phyloP scores from a whole-genome alignment of 2,113 vertebrate species.

The Dromas ardeola region DNA sequence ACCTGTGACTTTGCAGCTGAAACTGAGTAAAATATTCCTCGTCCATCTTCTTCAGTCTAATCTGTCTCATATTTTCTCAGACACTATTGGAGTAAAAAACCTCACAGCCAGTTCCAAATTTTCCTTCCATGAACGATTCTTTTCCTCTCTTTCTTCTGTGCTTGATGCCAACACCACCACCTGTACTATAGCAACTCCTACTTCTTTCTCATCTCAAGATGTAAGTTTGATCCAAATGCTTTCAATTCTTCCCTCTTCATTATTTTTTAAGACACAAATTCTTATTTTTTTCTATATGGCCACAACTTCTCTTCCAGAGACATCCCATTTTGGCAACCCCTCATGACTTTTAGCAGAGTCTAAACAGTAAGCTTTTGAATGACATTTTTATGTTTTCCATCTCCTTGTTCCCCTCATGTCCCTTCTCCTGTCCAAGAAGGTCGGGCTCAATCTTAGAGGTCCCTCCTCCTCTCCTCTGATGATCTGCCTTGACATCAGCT shows the following conservation, averaged over 20 bases:
- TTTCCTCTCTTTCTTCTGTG: background rate
- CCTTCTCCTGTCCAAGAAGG: background rate
- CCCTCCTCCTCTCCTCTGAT: background rate
- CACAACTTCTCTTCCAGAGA: background rate
- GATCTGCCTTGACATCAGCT: background rate
- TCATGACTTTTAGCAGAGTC: background rate
- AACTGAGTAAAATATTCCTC: constrained; percentile 31
- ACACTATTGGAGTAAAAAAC: background rate
- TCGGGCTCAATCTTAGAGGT: background rate
- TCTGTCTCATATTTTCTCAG: constrained; percentile 1
- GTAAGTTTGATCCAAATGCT: background rate
- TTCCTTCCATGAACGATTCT: constrained; percentile 32
- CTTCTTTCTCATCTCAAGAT: background rate
- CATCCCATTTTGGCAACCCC: background rate
- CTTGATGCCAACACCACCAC: background rate
- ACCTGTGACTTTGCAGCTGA: background rate
- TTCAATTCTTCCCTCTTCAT: background rate
- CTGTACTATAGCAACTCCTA: background rate
- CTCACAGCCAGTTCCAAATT: background rate
- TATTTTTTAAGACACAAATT: background rate
- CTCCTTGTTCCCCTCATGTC: background rate
- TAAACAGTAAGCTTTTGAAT: background rate
- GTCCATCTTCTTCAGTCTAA: background rate
- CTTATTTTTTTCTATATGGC: background rate
- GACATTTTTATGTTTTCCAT: background rate